These are phyloP conservation scores for Saccostrea glomerata DNA, from an alignment of 1,140 invertebrate species.

Conservation along the genomic window DNA sequence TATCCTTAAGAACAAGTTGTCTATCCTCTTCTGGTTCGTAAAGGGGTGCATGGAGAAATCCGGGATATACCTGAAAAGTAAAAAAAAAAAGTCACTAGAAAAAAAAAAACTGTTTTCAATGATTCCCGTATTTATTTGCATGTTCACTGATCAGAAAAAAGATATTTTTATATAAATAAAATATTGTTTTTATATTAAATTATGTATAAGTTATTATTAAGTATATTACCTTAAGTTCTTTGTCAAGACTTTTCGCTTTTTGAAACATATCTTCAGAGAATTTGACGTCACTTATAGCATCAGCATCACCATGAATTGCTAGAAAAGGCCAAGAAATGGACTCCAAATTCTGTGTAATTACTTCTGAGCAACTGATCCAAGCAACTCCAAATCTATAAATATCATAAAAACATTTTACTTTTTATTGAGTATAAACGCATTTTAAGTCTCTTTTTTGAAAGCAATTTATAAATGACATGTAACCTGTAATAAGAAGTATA, in stretches of 20 bases:
- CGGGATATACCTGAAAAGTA: not conserved
- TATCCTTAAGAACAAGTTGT: not conserved
- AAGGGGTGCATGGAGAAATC: not conserved
- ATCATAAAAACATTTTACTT: no score
- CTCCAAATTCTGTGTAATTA: not conserved
- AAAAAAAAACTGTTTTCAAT: not conserved
- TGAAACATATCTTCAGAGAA: not conserved
- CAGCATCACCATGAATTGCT: not conserved
- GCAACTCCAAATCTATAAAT: not conserved
- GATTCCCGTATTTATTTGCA: not conserved
- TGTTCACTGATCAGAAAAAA: not conserved
- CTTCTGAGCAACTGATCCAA: not conserved
- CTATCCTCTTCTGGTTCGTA: not conserved
- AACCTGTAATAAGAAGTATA: no score
- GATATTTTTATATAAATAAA: not conserved
- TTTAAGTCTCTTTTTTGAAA: no score
- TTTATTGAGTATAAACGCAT: no score
- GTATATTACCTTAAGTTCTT: slow-evolving; percentile 6
- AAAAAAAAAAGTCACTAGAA: not conserved
- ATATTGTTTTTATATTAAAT: not conserved
- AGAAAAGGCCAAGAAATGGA: not conserved
- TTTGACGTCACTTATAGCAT: not conserved
- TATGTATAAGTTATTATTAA: not conserved
- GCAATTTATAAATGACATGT: no score
- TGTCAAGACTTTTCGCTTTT: not conserved